phyloP scores from a whole-genome alignment of 2,888 invertebrate species.

The Agonopterix arenella region DNA sequence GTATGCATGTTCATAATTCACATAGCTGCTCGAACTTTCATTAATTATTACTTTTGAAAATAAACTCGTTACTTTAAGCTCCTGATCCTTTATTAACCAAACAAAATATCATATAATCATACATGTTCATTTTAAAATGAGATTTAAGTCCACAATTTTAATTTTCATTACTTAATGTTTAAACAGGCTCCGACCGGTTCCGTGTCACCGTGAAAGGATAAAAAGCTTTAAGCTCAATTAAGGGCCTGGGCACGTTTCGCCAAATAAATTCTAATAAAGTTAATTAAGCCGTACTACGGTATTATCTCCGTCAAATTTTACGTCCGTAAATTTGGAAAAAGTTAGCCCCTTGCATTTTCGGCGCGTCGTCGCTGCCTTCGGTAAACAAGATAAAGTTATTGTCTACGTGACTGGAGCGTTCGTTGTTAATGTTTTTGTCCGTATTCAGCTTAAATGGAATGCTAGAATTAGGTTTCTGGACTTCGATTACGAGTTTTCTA shows the following conservation, averaged over 20 bases:
- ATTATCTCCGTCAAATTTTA: constrained; percentile 64
- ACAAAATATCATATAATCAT: too few relatives aligned
- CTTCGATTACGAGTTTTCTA: background rate
- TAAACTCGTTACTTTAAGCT: too few relatives aligned
- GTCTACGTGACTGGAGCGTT: constrained; percentile 46
- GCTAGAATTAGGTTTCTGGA: background rate
- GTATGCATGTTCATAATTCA: too few relatives aligned
- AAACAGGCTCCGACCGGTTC: constrained; percentile 26
- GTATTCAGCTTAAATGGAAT: background rate
- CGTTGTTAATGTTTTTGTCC: constrained; percentile 19
- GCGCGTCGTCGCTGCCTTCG: constrained; percentile 33
- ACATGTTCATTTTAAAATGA: too few relatives aligned
- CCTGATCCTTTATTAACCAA: too few relatives aligned
- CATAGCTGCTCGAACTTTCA: too few relatives aligned
- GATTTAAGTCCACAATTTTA: background rate
- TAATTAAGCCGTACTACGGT: constrained; percentile 63
- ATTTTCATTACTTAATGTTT: constrained; percentile 4
- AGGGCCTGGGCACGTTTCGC: constrained; percentile 43
- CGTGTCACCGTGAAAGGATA: constrained; percentile 25
- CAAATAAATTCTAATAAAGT: constrained; percentile 72
- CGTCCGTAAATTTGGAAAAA: constrained; percentile 52
- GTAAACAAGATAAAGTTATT: constrained; percentile 43
- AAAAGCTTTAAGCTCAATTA: constrained; percentile 28
- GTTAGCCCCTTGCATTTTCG: constrained; percentile 22
- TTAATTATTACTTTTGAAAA: too few relatives aligned